phyloP scores from a whole-genome alignment of 2,113 vertebrate genomes.

The Apodemus speciosus region DNA sequence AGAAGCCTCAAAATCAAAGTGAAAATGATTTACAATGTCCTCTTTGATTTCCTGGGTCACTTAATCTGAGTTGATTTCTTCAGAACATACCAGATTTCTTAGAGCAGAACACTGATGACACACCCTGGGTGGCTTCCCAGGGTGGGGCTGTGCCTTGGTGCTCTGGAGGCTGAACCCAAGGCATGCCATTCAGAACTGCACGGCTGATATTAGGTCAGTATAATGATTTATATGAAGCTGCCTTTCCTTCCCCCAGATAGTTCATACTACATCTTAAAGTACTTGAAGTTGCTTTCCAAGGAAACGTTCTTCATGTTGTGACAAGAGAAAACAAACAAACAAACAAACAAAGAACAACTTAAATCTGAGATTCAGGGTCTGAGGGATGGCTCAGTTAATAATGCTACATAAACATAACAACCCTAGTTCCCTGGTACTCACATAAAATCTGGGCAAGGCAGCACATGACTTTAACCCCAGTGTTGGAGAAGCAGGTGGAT shows the following conservation, averaged over 20 bases:
- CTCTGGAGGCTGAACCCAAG: background rate
- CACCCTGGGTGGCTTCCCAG: background rate
- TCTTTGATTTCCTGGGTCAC: conserved; percentile 37
- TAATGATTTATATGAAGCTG: background rate
- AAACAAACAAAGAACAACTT: background rate
- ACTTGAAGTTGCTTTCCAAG: conserved; percentile 24
- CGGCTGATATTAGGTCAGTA: background rate
- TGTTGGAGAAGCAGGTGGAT: background rate
- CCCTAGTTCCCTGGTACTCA: background rate
- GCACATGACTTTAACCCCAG: background rate
- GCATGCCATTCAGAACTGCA: background rate
- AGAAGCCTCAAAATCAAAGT: conserved; percentile 34
- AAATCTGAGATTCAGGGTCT: background rate
- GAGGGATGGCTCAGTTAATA: background rate
- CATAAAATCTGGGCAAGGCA: background rate
- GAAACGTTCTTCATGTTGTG: conserved; percentile 15
- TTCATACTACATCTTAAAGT: background rate
- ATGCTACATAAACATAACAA: background rate
- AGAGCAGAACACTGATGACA: background rate
- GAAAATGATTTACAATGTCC: background rate
- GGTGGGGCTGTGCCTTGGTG: background rate
- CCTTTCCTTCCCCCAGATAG: background rate
- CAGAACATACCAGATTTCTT: background rate
- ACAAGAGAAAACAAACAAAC: background rate
- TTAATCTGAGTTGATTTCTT: conserved; percentile 20